Base-by-base conservation (phyloP, 1,140 invertebrate genomes). In the Philaenus spumarius region DNA sequence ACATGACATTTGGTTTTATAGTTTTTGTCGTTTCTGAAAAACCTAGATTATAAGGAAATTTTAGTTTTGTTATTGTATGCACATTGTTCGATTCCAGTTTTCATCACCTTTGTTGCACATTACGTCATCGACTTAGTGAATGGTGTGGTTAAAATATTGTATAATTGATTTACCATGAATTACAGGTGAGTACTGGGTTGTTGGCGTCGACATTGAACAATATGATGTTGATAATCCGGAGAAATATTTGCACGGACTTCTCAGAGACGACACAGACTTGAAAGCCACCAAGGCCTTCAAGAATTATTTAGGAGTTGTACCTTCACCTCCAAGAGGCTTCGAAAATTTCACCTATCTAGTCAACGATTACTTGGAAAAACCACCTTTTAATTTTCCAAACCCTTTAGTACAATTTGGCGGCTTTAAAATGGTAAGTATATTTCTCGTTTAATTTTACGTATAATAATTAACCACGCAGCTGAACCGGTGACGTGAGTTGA, bases 191-290 rank as follows among this genome's bases (percentile, higher is more conserved):
- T 95, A 96, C 70, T 89, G 89, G 64, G 89, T 94, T 2, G 83
- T 96, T 19, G 93, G 92, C 12, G 86, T 97, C 3, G 90, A 95
- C 66, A 83, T 91, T 1, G 89, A 93, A 67, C 87, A 90, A 63
- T 94, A 93, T 72, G 87, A 92, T 63, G 72, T 80, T 2, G 77
- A 82, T 2, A 78, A 83, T 51, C 89, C 91, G 0, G 76, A 80
- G 26, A 85, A 83, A 55, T 93, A 89, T 75, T 78, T 93, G 0
- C 75, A 80, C 7, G 88, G 87, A 1, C 75, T 91, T 1, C 74
- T 90, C 34, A 73, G 81, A 37, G 83, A 86, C 58, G 73, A 82
- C 39, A 75, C 75, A 3, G 75, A 80, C 40, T 77, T 79, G 17
- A 67, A 69, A 2, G 75, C 77, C 0, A 71, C 77, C 20, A 72